Evolutionary conservation across 2,888 invertebrate species (phyloP).

Genomic region (Cheilosia vulpina): DNA sequence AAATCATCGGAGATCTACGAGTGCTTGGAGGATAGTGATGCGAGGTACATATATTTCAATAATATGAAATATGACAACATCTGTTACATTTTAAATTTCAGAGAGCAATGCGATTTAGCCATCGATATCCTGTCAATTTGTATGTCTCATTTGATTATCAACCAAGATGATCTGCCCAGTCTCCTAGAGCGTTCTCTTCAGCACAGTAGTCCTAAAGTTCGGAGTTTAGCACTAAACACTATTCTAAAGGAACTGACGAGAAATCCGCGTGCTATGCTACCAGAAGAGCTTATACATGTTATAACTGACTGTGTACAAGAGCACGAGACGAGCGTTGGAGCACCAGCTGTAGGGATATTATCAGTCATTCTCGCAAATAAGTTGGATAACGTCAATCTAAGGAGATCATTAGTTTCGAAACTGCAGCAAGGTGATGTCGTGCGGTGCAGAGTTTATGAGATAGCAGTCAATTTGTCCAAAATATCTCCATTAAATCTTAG

Average conservation of each 20-base stretch:
- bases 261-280: slow-evolving; percentile 68
- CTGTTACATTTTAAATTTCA: slow-evolving; percentile 77
- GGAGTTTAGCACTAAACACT: slow-evolving; percentile 87
- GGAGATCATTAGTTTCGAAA: slow-evolving; percentile 75
- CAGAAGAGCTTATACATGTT: slow-evolving; percentile 77
- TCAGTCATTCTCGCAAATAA: slow-evolving; percentile 76
- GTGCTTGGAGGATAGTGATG: slow-evolving; percentile 85
- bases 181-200: slow-evolving; percentile 86
- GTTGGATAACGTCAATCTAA: slow-evolving; percentile 77
- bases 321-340: slow-evolving; percentile 78
- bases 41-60: slow-evolving; percentile 78
- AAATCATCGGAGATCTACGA: slow-evolving; percentile 87
- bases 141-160: slow-evolving; percentile 86
- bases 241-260: slow-evolving; percentile 82
- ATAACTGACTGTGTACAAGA: slow-evolving; percentile 80
- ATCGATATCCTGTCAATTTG: slow-evolving; percentile 88
- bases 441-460: slow-evolving; percentile 83
- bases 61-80: background rate
- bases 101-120: slow-evolving; percentile 86
- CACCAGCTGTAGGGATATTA: slow-evolving; percentile 78
- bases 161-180: slow-evolving; percentile 86
- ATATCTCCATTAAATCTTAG: slow-evolving; percentile 86
- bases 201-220: slow-evolving; percentile 87
- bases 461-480: slow-evolving; percentile 87
- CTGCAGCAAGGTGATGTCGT: slow-evolving; percentile 78